A percentile compares a stretch with the other conserved stretches of the same genome.
Evolutionary conservation across 2,888 invertebrate species (phyloP).

Genomic region (Gymnocheta viridis): DNA sequence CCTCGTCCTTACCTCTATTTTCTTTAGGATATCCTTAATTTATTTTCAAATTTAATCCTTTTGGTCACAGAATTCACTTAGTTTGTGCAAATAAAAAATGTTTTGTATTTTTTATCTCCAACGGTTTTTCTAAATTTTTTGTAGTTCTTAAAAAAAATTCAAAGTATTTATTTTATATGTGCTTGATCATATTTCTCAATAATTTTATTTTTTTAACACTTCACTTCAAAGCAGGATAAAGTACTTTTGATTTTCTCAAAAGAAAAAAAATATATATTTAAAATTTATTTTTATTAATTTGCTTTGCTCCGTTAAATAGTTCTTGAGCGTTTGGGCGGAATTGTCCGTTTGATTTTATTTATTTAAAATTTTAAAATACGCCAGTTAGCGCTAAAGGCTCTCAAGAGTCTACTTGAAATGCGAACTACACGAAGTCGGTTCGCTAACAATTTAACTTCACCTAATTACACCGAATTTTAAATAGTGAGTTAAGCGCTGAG

Average conservation of each 20-base stretch:
- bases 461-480: conserved; percentile 79
- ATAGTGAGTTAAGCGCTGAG: conserved; percentile 60
- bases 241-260: background rate
- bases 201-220: conserved; percentile 16
- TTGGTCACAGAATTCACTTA: conserved; percentile 8
- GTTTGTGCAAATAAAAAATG: no score
- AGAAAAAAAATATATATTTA: background rate
- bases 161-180: background rate
- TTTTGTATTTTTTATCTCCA: background rate
- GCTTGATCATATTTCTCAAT: background rate
- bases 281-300: background rate
- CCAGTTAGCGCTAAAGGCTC: conserved; percentile 47
- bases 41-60: conserved; percentile 29
- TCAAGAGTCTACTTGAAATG: conserved; percentile 60
- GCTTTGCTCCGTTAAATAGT: conserved; percentile 35
- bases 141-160: background rate
- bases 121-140: background rate
- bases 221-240: conserved; percentile 31
- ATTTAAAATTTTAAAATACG: conserved; percentile 52
- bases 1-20: conserved; percentile 18
- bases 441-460: conserved; percentile 78
- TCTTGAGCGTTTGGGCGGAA: conserved; percentile 26
- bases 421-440: conserved; percentile 76
- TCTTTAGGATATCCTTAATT: conserved; percentile 8
- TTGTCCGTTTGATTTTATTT: conserved; percentile 48